Percentiles rank a stretch among this genome's conserved stretches.
Conservation (phyloP, 2,113 vertebrate species). For the Seriola quinqueradiata region DNA sequence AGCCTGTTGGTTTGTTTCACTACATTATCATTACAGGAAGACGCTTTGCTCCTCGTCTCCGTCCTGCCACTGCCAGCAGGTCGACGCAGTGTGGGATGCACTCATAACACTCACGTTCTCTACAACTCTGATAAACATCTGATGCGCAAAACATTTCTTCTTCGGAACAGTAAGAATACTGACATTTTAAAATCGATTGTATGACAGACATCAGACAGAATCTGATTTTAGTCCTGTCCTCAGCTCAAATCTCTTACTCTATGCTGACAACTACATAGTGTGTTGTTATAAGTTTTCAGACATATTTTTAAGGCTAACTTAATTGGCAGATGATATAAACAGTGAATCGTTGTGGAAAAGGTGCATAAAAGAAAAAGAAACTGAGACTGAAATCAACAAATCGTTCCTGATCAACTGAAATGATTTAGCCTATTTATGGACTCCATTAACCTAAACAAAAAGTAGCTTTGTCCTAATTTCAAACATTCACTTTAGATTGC, state of each 20-base stretch:
- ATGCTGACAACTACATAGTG: background rate
- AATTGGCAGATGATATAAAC: background rate
- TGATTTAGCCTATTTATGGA: too few relatives aligned
- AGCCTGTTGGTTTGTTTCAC: slow-evolving; percentile 47
- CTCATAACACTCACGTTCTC: background rate
- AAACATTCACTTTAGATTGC: too few relatives aligned
- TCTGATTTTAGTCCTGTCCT: background rate
- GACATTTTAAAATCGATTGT: background rate
- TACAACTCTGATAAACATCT: background rate
- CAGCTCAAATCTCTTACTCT: background rate
- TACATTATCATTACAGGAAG: slow-evolving; percentile 35
- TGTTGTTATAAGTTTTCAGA: background rate
- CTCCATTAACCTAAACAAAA: too few relatives aligned
- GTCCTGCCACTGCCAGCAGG: slow-evolving; percentile 23
- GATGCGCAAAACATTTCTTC: background rate
- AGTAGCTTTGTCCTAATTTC: too few relatives aligned
- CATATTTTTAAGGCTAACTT: background rate
- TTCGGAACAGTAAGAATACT: background rate
- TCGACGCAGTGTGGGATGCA: slow-evolving; percentile 15
- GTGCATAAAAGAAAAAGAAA: too few relatives aligned
- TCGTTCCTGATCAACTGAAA: too few relatives aligned
- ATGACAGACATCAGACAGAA: background rate
- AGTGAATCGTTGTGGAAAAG: too few relatives aligned
- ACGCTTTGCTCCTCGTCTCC: background rate
- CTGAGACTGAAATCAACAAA: too few relatives aligned